Percentiles rank a stretch among this genome's conserved stretches.
Conservation (phyloP, 2,113 vertebrate species). For the Manacus vitellinus region DNA sequence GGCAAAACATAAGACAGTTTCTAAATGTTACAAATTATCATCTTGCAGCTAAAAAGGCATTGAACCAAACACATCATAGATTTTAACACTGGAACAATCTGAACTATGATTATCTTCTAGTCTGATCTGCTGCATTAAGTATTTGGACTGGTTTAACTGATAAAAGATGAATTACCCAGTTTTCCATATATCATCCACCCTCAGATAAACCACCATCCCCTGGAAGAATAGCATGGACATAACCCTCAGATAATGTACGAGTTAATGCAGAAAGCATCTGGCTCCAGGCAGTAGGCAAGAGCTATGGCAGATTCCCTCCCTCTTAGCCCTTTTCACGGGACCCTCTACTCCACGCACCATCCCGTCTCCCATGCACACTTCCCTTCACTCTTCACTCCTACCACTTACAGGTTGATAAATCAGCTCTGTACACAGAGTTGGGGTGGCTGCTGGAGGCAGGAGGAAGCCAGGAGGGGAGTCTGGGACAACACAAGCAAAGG, state of each 20-base stretch:
- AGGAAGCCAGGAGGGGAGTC: background rate
- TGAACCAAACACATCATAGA: background rate
- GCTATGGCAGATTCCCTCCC: background rate
- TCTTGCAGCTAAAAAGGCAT: background rate
- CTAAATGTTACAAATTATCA: background rate
- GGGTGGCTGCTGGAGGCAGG: background rate
- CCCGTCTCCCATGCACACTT: background rate
- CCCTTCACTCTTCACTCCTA: background rate
- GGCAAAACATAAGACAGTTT: conserved; percentile 27
- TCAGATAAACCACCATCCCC: background rate
- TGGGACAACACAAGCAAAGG: background rate
- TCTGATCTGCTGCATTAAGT: conserved; percentile 10
- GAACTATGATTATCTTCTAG: background rate
- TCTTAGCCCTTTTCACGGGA: background rate
- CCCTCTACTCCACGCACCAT: background rate
- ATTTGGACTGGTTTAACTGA: background rate
- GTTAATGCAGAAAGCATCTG: background rate
- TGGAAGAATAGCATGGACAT: background rate
- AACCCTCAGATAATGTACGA: background rate
- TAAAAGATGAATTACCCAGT: background rate
- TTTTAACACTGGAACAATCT: background rate
- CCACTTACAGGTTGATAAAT: background rate
- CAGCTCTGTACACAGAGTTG: background rate
- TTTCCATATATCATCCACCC: background rate
- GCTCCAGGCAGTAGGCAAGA: background rate